Evolutionary conservation across 2,797 vertebrate species (phyloP).

Genomic region (Catostomus latipinnis): DNA sequence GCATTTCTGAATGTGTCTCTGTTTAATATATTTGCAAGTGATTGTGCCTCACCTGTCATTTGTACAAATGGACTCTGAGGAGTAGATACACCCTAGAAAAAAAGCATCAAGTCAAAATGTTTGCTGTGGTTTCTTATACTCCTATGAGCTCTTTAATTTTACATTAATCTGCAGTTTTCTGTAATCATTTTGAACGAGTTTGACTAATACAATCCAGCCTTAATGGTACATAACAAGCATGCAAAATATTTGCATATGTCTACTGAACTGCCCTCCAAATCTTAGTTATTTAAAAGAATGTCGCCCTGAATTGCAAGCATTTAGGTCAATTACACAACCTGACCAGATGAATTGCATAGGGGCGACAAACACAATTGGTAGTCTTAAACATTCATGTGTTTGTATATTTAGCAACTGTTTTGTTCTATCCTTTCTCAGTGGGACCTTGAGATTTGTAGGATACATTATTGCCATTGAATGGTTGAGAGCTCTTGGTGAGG

Average conservation of each 20-base stretch:
- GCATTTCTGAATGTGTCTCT: not conserved
- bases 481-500: slow-evolving; percentile 17
- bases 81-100: slow-evolving; percentile 78
- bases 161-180: not conserved
- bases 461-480: slow-evolving; percentile 27
- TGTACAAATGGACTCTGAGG: slow-evolving; percentile 81
- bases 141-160: not conserved
- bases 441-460: slow-evolving; percentile 8
- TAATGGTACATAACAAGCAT: slow-evolving; percentile 28
- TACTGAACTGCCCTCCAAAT: not conserved
- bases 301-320: not conserved
- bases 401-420: not conserved
- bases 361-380: not conserved
- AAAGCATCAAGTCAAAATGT: not conserved
- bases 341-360: not conserved
- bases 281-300: not conserved
- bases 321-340: not conserved
- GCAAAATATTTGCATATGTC: slow-evolving; percentile 18
- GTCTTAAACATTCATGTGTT: not conserved
- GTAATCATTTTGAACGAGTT: slow-evolving; percentile 8
- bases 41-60: slow-evolving; percentile 83
- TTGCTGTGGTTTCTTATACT: not conserved
- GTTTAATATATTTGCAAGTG: not conserved
- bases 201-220: slow-evolving; percentile 7
- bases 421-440: not conserved